Conservation (phyloP, 2,113 vertebrate genomes). For the Erinaceus europaeus region DNA sequence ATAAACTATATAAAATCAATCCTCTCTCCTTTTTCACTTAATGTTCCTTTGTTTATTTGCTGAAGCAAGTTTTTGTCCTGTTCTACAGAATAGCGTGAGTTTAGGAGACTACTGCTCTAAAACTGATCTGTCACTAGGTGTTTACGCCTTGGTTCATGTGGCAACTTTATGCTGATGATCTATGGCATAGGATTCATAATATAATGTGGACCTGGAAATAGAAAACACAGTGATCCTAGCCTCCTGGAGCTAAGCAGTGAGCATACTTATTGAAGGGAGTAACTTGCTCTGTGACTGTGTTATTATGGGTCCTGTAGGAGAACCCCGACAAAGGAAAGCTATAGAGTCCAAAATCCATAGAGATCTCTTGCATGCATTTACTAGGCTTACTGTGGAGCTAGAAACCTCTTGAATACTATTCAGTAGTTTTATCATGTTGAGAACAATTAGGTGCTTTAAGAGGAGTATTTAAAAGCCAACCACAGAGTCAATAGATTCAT, state of each 20-base stretch:
- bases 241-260: slow-evolving; percentile 27
- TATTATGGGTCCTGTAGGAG: slow-evolving; percentile 48
- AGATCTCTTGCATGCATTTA: slow-evolving; percentile 41
- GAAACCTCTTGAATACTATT: slow-evolving; percentile 56
- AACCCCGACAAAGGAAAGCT: slow-evolving; percentile 47
- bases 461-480: slow-evolving; percentile 47
- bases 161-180: neutral
- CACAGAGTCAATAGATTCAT: slow-evolving; percentile 40
- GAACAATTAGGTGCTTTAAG: slow-evolving; percentile 65
- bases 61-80: slow-evolving; percentile 12
- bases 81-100: neutral
- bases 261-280: neutral
- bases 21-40: neutral
- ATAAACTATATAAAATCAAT: slow-evolving; percentile 15
- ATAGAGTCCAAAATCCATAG: slow-evolving; percentile 29
- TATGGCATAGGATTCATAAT: neutral
- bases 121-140: neutral
- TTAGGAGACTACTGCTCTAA: slow-evolving; percentile 3
- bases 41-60: neutral
- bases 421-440: slow-evolving; percentile 54
- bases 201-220: neutral
- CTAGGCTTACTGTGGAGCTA: slow-evolving; percentile 29
- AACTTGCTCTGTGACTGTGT: slow-evolving; percentile 36
- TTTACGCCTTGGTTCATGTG: neutral
- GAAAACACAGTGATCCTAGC: neutral